phyloP scores from a whole-genome alignment of 2,888 invertebrate genomes.

The Brachycybe producta region DNA sequence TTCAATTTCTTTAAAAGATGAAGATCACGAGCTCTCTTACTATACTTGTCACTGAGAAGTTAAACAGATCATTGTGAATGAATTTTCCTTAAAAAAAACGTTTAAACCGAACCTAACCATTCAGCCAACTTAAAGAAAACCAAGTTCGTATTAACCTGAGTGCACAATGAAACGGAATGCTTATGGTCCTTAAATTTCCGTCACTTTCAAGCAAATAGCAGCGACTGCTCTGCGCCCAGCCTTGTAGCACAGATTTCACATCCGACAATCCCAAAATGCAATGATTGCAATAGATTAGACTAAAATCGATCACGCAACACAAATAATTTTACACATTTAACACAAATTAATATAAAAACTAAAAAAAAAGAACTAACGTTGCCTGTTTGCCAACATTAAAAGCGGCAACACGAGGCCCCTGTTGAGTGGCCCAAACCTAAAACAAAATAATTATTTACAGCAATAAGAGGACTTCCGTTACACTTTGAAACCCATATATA shows the following conservation, averaged over 20 bases:
- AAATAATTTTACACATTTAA: not conserved
- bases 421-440: slow-evolving; percentile 68
- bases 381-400: slow-evolving; percentile 80
- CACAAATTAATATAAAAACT: not conserved
- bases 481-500: not conserved
- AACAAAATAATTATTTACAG: not conserved
- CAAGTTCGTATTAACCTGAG: slow-evolving; percentile 41
- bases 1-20: slow-evolving; percentile 61
- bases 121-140: slow-evolving; percentile 5
- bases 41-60: slow-evolving; percentile 58
- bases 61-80: slow-evolving; percentile 5
- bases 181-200: slow-evolving; percentile 65
- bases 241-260: slow-evolving; percentile 36
- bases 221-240: slow-evolving; percentile 44
- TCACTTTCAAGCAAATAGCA: slow-evolving; percentile 73
- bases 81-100: slow-evolving; percentile 14
- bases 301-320: not conserved
- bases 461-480: not conserved
- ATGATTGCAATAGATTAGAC: slow-evolving; percentile 40
- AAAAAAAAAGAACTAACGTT: slow-evolving; percentile 29
- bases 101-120: too few relatives aligned
- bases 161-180: slow-evolving; percentile 81
- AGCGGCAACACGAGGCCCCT: slow-evolving; percentile 77
- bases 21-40: slow-evolving; percentile 71
- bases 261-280: slow-evolving; percentile 61